These are phyloP conservation scores for Turnix velox DNA, from an alignment of 2,113 vertebrate species.

Conservation along the genomic window DNA sequence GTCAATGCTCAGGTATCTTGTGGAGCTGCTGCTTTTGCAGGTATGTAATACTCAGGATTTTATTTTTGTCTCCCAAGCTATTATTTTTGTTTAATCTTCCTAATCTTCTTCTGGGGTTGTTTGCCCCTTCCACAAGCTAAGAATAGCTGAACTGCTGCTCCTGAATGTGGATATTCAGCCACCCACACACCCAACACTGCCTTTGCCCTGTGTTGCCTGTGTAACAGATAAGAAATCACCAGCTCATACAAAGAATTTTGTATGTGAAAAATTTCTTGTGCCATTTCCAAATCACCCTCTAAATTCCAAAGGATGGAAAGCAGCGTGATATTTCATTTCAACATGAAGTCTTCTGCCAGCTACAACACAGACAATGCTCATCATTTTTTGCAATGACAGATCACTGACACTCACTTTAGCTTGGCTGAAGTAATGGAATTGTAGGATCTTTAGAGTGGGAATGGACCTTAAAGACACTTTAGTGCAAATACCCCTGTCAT, in stretches of 20 bases:
- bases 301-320: background rate
- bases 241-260: background rate
- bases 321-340: background rate
- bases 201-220: background rate
- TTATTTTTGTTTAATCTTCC: background rate
- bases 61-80: background rate
- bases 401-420: background rate
- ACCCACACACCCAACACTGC: background rate
- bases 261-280: background rate
- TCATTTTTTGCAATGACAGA: background rate
- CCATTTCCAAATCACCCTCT: background rate
- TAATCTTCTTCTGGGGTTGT: background rate
- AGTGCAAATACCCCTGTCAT: background rate
- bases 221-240: rapidly evolving
- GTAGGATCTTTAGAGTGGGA: background rate
- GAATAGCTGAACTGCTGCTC: background rate
- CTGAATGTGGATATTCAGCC: background rate
- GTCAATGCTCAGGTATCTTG: background rate
- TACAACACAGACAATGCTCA: background rate
- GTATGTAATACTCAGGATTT: background rate
- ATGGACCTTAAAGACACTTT: background rate
- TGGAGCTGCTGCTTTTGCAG: background rate
- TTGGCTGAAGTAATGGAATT: background rate
- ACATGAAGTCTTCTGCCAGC: background rate
- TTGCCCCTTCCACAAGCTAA: background rate